Percentiles rank a stretch among this genome's conserved stretches.
Evolutionary conservation across 2,113 vertebrate species (phyloP).

Genomic region (Tretioscincus oriximinensis): DNA sequence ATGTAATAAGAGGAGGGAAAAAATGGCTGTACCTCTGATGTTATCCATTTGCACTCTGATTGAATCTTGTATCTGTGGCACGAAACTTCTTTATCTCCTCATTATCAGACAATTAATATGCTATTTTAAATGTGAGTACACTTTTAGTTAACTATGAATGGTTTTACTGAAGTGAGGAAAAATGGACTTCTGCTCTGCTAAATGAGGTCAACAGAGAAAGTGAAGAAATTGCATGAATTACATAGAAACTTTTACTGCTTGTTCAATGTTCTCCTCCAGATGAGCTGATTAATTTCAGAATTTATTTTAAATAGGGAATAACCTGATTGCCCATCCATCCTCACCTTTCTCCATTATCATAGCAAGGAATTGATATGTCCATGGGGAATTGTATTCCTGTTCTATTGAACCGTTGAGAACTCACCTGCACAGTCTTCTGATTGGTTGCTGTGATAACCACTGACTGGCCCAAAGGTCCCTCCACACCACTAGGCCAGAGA

Average conservation of each 20-base stretch:
- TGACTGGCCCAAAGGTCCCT: too few species aligned
- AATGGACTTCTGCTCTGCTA: conserved; percentile 75
- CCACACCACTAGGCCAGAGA: too few species aligned
- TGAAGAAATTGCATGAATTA: conserved; percentile 27
- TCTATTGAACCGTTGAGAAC: too few species aligned
- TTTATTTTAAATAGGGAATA: too few species aligned
- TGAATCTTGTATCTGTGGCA: conserved; percentile 88
- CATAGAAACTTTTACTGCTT: conserved; percentile 15
- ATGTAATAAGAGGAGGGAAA: conserved; percentile 79
- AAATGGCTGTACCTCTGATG: conserved; percentile 48
- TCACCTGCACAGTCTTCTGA: background rate
- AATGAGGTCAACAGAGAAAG: conserved; percentile 71
- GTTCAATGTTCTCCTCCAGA: conserved; percentile 24
- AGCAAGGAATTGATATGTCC: too few species aligned
- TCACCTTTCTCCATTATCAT: too few species aligned
- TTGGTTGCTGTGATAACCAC: too few species aligned
- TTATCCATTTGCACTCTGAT: conserved; percentile 78
- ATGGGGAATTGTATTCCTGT: too few species aligned
- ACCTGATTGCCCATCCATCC: too few species aligned
- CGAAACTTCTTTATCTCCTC: conserved; percentile 83
- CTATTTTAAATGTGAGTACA: conserved; percentile 87
- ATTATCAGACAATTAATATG: conserved; percentile 97
- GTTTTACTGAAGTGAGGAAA: conserved; percentile 80
- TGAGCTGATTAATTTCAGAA: too few species aligned
- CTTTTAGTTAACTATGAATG: conserved; percentile 84